Percentiles rank a stretch among this genome's conserved stretches.
These are phyloP conservation scores for Synaphobranchus kaupii DNA, from an alignment of 2,797 vertebrate species.

Conservation along the genomic window DNA sequence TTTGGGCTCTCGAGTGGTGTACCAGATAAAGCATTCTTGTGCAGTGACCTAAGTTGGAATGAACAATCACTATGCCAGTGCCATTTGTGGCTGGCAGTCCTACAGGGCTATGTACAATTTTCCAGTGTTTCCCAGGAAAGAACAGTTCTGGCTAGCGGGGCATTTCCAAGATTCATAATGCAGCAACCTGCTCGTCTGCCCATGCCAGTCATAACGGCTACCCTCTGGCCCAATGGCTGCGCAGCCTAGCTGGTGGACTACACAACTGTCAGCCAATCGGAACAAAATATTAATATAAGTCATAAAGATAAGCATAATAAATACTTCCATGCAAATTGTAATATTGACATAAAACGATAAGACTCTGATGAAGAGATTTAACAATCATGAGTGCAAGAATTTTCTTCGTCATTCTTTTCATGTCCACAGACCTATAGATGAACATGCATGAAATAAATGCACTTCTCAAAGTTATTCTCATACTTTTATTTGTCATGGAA, in stretches of 20 bases:
- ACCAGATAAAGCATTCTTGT: too few relatives aligned
- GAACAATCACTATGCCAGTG: background rate
- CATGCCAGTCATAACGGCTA: background rate
- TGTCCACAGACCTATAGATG: background rate
- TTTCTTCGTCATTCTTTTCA: background rate
- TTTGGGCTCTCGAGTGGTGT: too few relatives aligned
- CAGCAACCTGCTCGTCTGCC: too few relatives aligned
- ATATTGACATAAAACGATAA: background rate
- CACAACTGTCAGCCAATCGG: background rate
- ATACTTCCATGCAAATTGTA: background rate
- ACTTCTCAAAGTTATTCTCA: slow-evolving; percentile 53
- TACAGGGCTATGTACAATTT: background rate
- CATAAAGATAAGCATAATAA: background rate
- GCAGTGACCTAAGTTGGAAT: background rate
- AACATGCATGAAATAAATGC: background rate
- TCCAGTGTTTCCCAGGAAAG: too few relatives aligned
- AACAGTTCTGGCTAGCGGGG: background rate
- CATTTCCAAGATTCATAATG: background rate
- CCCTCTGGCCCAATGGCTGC: background rate
- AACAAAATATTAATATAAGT: background rate
- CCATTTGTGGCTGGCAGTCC: too few relatives aligned
- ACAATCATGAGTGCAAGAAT: background rate
- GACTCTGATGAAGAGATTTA: background rate
- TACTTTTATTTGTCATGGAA: slow-evolving; percentile 66
- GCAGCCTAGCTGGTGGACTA: background rate